Conservation (phyloP, 2,888 invertebrate genomes). For the Junonia oenone region DNA sequence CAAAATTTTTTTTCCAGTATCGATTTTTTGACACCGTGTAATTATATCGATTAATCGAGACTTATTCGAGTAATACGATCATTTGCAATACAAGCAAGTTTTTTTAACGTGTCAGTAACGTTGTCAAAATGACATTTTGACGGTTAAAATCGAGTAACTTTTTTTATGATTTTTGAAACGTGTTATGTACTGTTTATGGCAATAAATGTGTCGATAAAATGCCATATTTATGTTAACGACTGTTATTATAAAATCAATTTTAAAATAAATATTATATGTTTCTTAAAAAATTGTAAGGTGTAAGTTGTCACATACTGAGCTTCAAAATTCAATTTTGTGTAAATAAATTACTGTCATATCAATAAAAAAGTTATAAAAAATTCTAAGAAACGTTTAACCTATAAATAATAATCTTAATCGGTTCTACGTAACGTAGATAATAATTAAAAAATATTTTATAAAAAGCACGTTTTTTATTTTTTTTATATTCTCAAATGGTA, state of each 20-base stretch:
- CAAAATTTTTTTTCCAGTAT: slow-evolving; percentile 29
- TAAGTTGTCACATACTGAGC: neutral
- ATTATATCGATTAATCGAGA: slow-evolving; percentile 10
- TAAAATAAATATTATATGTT: neutral
- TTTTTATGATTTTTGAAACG: slow-evolving; percentile 1
- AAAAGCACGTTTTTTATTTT: neutral
- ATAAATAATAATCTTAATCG: neutral
- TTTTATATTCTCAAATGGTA: too few relatives aligned
- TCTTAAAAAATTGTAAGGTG: neutral
- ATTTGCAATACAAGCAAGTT: neutral
- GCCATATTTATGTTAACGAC: slow-evolving; percentile 7
- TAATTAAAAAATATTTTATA: neutral
- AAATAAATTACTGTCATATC: neutral
- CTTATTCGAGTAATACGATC: neutral
- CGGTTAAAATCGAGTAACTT: neutral
- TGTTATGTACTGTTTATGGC: slow-evolving; percentile 5
- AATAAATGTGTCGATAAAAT: slow-evolving; percentile 12
- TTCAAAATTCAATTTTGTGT: neutral
- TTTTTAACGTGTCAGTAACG: neutral
- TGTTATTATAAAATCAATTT: slow-evolving; percentile 3
- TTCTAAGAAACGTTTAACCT: neutral
- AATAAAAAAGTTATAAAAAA: neutral
- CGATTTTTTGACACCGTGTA: slow-evolving; percentile 1
- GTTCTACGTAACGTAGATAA: neutral
- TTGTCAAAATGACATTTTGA: neutral